Evolutionary conservation across 2,888 invertebrate species (phyloP), one percentile per base, ranked within the genome.

Genomic region (Microplitis manilae): DNA sequence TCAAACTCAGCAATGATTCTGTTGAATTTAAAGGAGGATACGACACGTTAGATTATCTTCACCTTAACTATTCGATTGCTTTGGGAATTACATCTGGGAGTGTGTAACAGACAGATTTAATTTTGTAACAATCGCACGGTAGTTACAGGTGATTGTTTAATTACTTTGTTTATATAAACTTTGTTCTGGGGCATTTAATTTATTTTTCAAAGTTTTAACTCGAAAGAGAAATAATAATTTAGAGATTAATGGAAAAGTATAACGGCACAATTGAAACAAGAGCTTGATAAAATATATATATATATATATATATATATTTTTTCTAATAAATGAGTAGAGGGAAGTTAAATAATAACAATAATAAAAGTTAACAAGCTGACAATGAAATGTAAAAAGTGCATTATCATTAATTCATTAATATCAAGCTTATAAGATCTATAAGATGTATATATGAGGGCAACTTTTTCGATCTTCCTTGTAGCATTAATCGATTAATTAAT

Each of bases 401-500:
- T n/a, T 72, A 62, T 72, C 71, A 62, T 72, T 50, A 50, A 50
- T 50, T 50, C 50, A 50, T 50, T 50, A 50, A 50, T 50, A 50
- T 72, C 38, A 62, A 39, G 61, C 40, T 9, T 2, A 62, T 30
- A 15, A 71, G 71, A 61, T 61, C 39, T 61, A 38, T 68, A 40
- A 68, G 9, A 30, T 65, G 38, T 5, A 38, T 15, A 61, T 61
- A 61, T 65, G 17, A 69, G 68, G 5, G 62, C 17, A 38, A 41
- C 7, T 15, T 72, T 15, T 17, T 62, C 62, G 15, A 72, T 72
- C 40, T 39, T 39, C 9, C 71, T 72, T 62, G 62, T 62, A 76
- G 79, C 83, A 84, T 84, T 84, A 84, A 84, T 81, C 84, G 85
- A 84, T 85, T 83, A 85, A 85, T 85, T 85, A 85, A 85, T 85